A percentile compares a stretch with the other conserved stretches of the same genome.
Evolutionary conservation across 2,888 invertebrate species (phyloP).

Genomic region (Acanthosepion pharaonis): DNA sequence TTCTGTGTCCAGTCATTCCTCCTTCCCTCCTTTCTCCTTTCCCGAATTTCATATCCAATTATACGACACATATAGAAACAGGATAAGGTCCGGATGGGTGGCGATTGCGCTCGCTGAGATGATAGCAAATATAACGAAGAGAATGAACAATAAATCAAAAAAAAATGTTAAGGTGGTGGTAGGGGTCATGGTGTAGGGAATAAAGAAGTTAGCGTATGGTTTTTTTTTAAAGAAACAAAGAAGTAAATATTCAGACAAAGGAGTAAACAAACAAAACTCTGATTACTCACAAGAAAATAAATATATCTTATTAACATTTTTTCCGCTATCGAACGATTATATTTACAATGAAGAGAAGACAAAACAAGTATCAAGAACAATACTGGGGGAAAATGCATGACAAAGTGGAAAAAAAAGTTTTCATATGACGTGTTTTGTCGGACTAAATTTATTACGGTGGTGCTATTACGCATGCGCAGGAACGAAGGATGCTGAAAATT

Average conservation of each 20-base stretch:
- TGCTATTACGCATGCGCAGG: too few relatives aligned
- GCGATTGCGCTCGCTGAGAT: background rate
- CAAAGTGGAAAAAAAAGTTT: too few relatives aligned
- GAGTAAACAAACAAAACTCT: background rate
- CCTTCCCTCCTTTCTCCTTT: background rate
- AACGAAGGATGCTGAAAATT: too few relatives aligned
- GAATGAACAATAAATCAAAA: background rate
- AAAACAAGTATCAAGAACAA: too few relatives aligned
- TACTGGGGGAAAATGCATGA: too few relatives aligned
- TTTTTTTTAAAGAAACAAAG: background rate
- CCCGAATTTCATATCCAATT: background rate
- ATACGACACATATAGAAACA: background rate
- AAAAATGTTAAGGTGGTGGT: background rate
- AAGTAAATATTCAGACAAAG: background rate
- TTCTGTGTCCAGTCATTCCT: background rate
- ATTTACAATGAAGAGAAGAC: too few relatives aligned
- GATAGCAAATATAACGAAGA: background rate
- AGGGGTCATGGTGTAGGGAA: background rate
- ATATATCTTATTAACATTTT: too few relatives aligned
- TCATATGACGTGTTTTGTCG: too few relatives aligned
- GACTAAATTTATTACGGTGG: too few relatives aligned
- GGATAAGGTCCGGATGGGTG: background rate
- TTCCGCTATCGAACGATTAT: too few relatives aligned
- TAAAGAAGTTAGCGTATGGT: background rate
- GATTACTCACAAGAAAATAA: background rate